Evolutionary conservation across 53 echinoderm and acorn worm species (phyloP).

Genomic region (Holothuria leucospilota): DNA sequence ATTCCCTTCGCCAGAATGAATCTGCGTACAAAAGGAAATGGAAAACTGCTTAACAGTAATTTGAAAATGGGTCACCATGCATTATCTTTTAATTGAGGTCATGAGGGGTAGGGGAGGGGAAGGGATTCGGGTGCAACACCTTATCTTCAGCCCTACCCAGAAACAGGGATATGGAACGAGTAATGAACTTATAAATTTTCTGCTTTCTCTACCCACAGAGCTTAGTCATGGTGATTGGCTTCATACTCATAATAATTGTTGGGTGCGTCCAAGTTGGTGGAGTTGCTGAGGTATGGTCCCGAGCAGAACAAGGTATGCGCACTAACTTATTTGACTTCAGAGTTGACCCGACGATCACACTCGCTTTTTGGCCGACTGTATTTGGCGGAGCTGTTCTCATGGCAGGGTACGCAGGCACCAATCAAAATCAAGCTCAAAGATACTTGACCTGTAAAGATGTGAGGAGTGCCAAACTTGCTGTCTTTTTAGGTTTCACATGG

Average conservation of each 20-base stretch:
- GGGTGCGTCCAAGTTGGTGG: conserved; percentile 15
- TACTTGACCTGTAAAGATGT: conserved; percentile 38
- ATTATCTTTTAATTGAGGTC: too few species aligned
- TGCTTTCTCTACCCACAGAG: not conserved
- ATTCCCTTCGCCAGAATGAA: too few species aligned
- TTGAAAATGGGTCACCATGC: too few species aligned
- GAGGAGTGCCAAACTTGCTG: not conserved
- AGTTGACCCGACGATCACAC: conserved; percentile 4
- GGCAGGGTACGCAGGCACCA: conserved; percentile 5
- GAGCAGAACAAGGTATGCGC: not conserved
- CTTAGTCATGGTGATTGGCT: not conserved
- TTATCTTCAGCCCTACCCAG: too few species aligned
- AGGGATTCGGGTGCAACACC: too few species aligned
- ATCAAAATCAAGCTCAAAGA: conserved; percentile 35
- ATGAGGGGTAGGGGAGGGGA: too few species aligned
- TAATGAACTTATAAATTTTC: too few species aligned
- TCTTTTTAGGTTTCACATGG: conserved; percentile 10
- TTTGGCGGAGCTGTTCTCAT: conserved; percentile 11
- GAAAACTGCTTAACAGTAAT: too few species aligned
- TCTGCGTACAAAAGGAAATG: too few species aligned
- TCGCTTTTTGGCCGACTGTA: not conserved
- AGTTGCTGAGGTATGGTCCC: conserved; percentile 12
- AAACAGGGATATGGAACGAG: too few species aligned
- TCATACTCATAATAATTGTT: conserved; percentile 5
- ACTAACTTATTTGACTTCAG: conserved; percentile 18